Evolutionary conservation across 2,888 invertebrate genomes (phyloP), one percentile per base, ranked within the genome.

Genomic region (Melanophora roralis): DNA sequence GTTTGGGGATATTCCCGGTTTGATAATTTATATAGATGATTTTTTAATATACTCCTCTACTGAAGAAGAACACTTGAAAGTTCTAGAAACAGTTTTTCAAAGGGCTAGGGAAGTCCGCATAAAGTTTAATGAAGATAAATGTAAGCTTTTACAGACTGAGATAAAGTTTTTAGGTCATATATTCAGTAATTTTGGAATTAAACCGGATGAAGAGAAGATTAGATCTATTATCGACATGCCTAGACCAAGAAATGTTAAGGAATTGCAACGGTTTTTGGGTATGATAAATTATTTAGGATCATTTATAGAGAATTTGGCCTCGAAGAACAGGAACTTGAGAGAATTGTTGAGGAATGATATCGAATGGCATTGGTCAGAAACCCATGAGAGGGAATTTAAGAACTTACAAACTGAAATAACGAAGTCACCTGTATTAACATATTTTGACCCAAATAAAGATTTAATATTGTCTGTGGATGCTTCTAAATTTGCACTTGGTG

Each of bases 221-320:
- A 55, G 32, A 21, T 62, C 73, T 8, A 73, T 81, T 21, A 7
- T 72, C 11, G 21, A 74, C 6, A 64, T 81, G 55, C 57, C 68
- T 34, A 38, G 36, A 32, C 76, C 80, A 0, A 14, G 12, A 7
- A 65, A 16, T 49, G 65, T 69, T 9, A 34, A 57, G 11, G 69
- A 76, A 53, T 9, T 75, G 0, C 73, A 81, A 47, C 38, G 71
- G 36, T 81, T 78, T 47, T 38, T 82, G 7, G 78, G 78, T 0
- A 78, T 78, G 81, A 19, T 82, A 1, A 84, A 83, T 47, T 84
- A 83, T 67, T 43, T 83, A 12, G 73, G 82, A 14, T 62, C 72
- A 9, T 84, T 84, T 81, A 78, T 84, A 55, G 65, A 81, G n/a
- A 80, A 79, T 68, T 45, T 84, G 57, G 78, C 83, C 5, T 21